Evolutionary conservation across 2,888 invertebrate genomes (phyloP).

Genomic region (Caenorhabditis imperialis): DNA sequence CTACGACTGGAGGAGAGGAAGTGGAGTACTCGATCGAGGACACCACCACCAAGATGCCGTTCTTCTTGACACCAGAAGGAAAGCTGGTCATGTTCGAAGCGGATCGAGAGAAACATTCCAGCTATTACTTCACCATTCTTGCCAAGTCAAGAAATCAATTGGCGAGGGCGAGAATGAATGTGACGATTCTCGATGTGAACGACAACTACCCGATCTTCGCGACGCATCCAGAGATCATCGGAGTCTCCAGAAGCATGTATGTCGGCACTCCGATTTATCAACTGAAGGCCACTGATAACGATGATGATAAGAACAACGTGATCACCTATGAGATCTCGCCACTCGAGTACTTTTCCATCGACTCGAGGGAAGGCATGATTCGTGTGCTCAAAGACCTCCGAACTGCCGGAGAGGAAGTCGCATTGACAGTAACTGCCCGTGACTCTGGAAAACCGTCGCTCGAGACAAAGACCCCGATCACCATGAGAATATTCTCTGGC

Average conservation of each 20-base stretch:
- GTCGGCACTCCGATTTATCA: slow-evolving; percentile 43
- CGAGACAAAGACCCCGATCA: slow-evolving; percentile 53
- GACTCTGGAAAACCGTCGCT: slow-evolving; percentile 72
- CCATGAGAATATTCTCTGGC: slow-evolving; percentile 44
- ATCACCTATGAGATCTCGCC: slow-evolving; percentile 60
- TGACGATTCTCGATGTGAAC: slow-evolving; percentile 73
- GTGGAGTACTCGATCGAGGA: slow-evolving; percentile 52
- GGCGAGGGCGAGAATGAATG: slow-evolving; percentile 63
- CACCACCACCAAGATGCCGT: slow-evolving; percentile 43
- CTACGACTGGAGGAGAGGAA: slow-evolving; percentile 4
- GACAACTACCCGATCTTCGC: slow-evolving; percentile 73
- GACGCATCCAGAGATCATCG: slow-evolving; percentile 55
- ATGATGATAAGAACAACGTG: slow-evolving; percentile 62
- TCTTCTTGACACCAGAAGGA: slow-evolving; percentile 58
- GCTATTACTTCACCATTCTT: slow-evolving; percentile 63
- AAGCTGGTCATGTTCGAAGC: slow-evolving; percentile 69
- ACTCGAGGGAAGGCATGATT: slow-evolving; percentile 50
- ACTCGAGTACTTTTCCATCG: slow-evolving; percentile 56
- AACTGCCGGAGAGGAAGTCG: slow-evolving; percentile 49
- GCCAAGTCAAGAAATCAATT: slow-evolving; percentile 34
- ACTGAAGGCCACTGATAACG: slow-evolving; percentile 65
- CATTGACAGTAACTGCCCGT: slow-evolving; percentile 59
- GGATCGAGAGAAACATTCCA: slow-evolving; percentile 67
- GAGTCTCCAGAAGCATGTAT: slow-evolving; percentile 31
- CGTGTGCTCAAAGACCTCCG: slow-evolving; percentile 44